Base-by-base conservation (phyloP, 1,140 invertebrate genomes). In the Apocrypta bakeri region DNA sequence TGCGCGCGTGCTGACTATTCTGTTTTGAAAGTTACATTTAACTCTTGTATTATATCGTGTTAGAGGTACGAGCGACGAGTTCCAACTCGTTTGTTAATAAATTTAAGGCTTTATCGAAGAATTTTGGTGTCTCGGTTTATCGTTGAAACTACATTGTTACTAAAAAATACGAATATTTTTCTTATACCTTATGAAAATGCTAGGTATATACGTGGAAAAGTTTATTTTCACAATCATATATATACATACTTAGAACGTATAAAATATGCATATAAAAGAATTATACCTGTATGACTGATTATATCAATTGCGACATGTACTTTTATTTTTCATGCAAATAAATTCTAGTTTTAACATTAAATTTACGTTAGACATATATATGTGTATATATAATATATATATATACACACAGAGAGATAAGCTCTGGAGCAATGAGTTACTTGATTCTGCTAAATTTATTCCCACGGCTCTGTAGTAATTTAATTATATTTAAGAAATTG, bases 141-240 rank as follows among this genome's bases (percentile, higher is more conserved):
- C 48, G 48, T n/a, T 56, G 48, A 56, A 56, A 56, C n/a, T n/a
- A n/a, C n/a, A 37, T 56, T 56, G 48, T 56, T 56, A 56, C 48
- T 6, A n/a, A 56, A 56, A 21, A 56, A 56, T 21, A 21, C 21
- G 48, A 21, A 56, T 56, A 56, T 56, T 56, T 48, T 56, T 56
- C 48, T 56, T 56, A 56, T 37, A n/a, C n/a, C n/a, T n/a, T n/a
- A 37, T 37, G 9, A 37, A 37, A 4, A 37, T 37, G 3, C 48
- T 56, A 56, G 17, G 7, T 56, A 56, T 17, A 7, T 7, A 56
- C 48, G 48, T n/a, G 48, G 17, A 6, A 56, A 56, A 56, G 48
- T 21, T 56, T 56, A 56, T 56, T 56, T 7, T 14, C 4, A 17
- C 48, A 17, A n/a, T 56, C 17, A 21, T 21, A 56, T 56, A 48